Evolutionary conservation across 2,888 invertebrate genomes (phyloP), one percentile per base, ranked within the genome.

Genomic region (Trichopria drosophilae): DNA sequence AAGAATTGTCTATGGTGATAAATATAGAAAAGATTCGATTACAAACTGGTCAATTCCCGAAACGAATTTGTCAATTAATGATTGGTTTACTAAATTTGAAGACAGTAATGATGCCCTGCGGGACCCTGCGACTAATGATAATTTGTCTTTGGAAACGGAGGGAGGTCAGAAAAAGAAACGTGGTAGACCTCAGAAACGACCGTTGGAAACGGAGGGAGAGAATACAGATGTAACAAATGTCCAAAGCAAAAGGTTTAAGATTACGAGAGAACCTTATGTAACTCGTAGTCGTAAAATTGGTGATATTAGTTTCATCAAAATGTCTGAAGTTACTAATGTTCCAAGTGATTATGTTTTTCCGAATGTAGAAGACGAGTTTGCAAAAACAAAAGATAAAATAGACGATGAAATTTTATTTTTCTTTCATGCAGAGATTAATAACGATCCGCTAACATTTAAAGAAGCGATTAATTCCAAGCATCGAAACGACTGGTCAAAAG

Each of bases 1-100:
- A 46, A 62, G 55, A 53, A 16, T 61, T 12, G 54, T 55, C 16
- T 63, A 59, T 39, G 57, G 57, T 28, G 53, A 62, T 20, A 42
- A 49, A 7, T 58, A 55, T 50, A 32, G 35, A 50, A 44, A 41
- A 26, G 20, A 49, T 28, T 28, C 20, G 22, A 51, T 51, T 13
- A 28, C 32, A 40, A 29, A 49, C 16, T 47, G 49, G 45, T 26
- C 31, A 20, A 3, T 28, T 28, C 31, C 48, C 16, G 46, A 31
- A 41, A 51, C 46, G 47, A 54, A 41, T 15, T 34, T 35, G n/a
- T 44, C 29, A 43, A 9, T 49, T 16, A 49, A 39, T 19, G 43
- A 53, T 19, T 47, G 42, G 52, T 46, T 41, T 23, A 20, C 40
- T 45, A 34, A 48, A 26, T 26, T 23, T 26, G 51, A 26, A 46